Percentiles rank a stretch among this genome's conserved stretches.
phyloP scores from a whole-genome alignment of 2,113 vertebrate species.

The Accipiter cooperii region DNA sequence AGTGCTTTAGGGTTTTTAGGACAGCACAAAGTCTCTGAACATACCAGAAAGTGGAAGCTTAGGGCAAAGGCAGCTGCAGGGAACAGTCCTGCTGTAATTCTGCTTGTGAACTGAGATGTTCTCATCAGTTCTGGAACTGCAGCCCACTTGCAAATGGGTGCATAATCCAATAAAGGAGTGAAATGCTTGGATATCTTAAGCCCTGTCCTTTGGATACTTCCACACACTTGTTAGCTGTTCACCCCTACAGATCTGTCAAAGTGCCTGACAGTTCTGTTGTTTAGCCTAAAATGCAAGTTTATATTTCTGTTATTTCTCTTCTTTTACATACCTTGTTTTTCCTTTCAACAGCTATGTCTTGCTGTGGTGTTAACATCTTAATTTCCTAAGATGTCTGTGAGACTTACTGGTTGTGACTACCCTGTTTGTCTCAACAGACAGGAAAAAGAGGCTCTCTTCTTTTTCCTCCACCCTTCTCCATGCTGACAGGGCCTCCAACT shows the following conservation, averaged over 20 bases:
- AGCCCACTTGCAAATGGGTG: not conserved
- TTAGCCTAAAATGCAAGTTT: not conserved
- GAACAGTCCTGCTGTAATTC: not conserved
- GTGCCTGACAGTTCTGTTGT: not conserved
- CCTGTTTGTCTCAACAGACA: not conserved
- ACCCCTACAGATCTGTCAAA: not conserved
- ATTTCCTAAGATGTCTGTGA: not conserved
- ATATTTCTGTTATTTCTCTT: not conserved
- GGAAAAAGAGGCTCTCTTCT: not conserved
- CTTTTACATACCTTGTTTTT: not conserved
- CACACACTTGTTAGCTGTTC: not conserved
- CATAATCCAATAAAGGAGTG: not conserved
- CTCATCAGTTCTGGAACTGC: not conserved
- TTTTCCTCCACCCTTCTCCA: not conserved
- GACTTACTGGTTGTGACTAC: not conserved
- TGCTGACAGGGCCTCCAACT: not conserved
- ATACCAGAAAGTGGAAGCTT: not conserved
- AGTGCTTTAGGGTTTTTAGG: not conserved
- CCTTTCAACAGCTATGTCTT: not conserved
- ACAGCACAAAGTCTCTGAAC: not conserved
- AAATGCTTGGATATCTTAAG: not conserved
- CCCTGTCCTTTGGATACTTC: not conserved
- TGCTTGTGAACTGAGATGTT: not conserved
- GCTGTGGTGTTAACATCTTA: not conserved
- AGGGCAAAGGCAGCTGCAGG: not conserved